These are phyloP conservation scores for Tinea pellionella DNA, from an alignment of 2,888 invertebrate species.

Conservation along the genomic window DNA sequence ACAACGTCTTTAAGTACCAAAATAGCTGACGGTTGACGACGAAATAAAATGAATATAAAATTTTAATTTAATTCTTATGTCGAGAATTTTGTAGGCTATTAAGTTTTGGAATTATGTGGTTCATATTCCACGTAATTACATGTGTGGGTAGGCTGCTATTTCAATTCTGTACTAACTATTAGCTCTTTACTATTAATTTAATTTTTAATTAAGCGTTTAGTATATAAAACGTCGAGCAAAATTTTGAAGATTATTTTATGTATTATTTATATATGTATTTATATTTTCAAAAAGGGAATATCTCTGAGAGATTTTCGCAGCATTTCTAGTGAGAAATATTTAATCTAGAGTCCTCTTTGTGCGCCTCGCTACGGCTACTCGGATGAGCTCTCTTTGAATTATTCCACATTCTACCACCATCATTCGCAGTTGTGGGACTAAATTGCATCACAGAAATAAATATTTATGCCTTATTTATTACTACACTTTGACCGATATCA, in stretches of 20 bases:
- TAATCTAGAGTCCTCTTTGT: not conserved
- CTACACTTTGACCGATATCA: too few relatives aligned
- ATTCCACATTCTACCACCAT: not conserved
- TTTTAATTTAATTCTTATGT: not conserved
- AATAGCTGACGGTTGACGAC: conserved; percentile 1
- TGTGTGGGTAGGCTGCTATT: too few relatives aligned
- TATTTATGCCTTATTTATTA: too few relatives aligned
- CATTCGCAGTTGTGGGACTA: not conserved
- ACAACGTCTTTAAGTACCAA: not conserved
- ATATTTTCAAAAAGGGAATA: not conserved
- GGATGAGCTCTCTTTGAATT: not conserved
- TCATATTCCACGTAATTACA: not conserved
- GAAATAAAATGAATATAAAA: conserved; percentile 3
- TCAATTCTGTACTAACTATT: too few relatives aligned
- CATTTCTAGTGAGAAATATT: conserved; percentile 7
- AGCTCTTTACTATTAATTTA: too few relatives aligned
- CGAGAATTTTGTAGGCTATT: not conserved
- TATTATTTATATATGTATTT: too few relatives aligned
- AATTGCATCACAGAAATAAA: not conserved
- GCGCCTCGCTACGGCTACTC: not conserved
- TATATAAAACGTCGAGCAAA: too few relatives aligned
- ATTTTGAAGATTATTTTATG: too few relatives aligned
- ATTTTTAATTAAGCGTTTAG: too few relatives aligned
- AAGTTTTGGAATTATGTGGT: not conserved
- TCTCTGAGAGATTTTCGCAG: not conserved